These are phyloP conservation scores for Periophthalmus modestus DNA, from an alignment of 2,113 vertebrate species.

Conservation along the genomic window DNA sequence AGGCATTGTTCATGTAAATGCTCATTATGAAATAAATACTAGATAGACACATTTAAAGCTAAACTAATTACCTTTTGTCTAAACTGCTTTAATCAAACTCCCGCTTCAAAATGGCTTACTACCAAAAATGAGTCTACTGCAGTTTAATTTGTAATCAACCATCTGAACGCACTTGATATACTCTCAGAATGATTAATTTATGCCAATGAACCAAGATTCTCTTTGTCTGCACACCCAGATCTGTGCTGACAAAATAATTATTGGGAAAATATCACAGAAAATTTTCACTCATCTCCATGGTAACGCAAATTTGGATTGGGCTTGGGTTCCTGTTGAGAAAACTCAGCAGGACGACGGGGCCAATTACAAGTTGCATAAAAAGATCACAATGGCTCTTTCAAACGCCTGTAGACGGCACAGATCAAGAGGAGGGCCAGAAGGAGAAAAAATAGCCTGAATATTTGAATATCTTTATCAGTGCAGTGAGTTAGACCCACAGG, in stretches of 20 bases:
- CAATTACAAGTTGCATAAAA: conserved; percentile 51
- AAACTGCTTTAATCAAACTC: conserved; percentile 51
- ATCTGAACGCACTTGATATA: conserved; percentile 60
- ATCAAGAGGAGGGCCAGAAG: not conserved
- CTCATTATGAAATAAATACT: not conserved
- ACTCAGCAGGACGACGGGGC: conserved; percentile 37
- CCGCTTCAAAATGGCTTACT: conserved; percentile 53
- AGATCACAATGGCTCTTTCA: conserved; percentile 47
- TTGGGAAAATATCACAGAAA: conserved; percentile 11
- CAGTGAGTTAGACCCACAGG: not conserved
- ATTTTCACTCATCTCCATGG: conserved; percentile 44
- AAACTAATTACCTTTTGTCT: conserved; percentile 35
- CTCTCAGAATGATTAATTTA: conserved; percentile 37
- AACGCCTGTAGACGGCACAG: conserved; percentile 2
- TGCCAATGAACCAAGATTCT: conserved; percentile 23
- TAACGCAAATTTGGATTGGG: conserved; percentile 42
- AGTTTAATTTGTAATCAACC: conserved; percentile 57
- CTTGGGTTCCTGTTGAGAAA: conserved; percentile 22
- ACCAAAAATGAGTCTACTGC: conserved; percentile 42
- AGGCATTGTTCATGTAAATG: too few species aligned
- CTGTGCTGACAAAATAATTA: conserved; percentile 25
- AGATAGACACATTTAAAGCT: not conserved
- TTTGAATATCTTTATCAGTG: not conserved
- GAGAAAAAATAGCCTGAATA: not conserved
- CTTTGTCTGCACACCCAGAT: conserved; percentile 18